Evolutionary conservation across 2,888 invertebrate species (phyloP), one percentile per base, ranked within the genome.

Genomic region (Phania funesta): DNA sequence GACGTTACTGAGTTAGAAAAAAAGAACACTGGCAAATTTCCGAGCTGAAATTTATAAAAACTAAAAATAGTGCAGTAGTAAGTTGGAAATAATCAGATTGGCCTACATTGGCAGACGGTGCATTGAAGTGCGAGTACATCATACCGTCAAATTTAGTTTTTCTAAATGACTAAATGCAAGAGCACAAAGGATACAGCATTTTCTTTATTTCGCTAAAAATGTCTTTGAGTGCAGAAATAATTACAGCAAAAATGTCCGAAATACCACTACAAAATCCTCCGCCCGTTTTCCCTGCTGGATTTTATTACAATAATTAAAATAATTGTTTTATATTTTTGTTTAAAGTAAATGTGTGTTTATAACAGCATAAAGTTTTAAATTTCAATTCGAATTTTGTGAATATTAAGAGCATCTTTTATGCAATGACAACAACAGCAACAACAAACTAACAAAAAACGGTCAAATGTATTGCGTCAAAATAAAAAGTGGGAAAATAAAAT

Each of bases 391-490:
- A 48, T 76, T 76, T 76, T 50, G 41, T 22, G 50, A 56, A 65
- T 65, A 80, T 75, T 38, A 65, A 76, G 70, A 80, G 80, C 75
- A 80, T 70, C 64, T 64, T 80, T 75, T 24, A 65, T 77, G 71
- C 73, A 68, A 64, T 56, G 50, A 68, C 64, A 38, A 74, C 74
- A 68, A 44, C 54, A 64, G 58, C 41, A 71, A 56, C 24, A 68
- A 64, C 8, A 44, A 68, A 9, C 4, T 4, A 9, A 52, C 54
- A 22, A 77, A 68, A 54, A 64, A n/a, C n/a, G n/a, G n/a, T n/a
- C n/a, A n/a, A n/a, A n/a, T n/a, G n/a, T n/a, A n/a, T n/a, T 62
- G 54, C 46, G n/a, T 56, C 29, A 75, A 67, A 75, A 56, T 67
- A 48, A 68, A 64, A 18, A 26, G 2, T 22, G 20, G 35, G 29